phyloP scores from a whole-genome alignment of 2,888 invertebrate genomes.

The Apodemia hepburni region DNA sequence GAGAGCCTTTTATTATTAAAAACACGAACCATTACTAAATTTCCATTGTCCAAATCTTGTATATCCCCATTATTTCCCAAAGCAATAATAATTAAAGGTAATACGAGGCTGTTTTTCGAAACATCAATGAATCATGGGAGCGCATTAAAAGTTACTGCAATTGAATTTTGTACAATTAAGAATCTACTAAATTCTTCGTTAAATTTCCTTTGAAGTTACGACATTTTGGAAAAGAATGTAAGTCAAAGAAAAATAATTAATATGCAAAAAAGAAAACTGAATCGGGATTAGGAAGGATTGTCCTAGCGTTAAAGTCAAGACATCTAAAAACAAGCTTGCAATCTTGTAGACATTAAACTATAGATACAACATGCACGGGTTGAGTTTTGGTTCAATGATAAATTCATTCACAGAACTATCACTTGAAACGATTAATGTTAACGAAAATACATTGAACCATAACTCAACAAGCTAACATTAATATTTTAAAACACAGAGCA shows the following conservation, averaged over 20 bases:
- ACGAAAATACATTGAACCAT: slow-evolving; percentile 69
- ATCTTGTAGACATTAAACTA: slow-evolving; percentile 61
- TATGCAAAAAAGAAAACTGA: slow-evolving; percentile 24
- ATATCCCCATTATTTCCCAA: slow-evolving; percentile 64
- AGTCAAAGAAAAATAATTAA: slow-evolving; percentile 34
- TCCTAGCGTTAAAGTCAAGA: slow-evolving; percentile 66
- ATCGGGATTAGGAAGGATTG: slow-evolving; percentile 57
- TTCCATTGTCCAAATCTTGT: slow-evolving; percentile 68
- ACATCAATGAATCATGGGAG: slow-evolving; percentile 56
- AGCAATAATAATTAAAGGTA: slow-evolving; percentile 66
- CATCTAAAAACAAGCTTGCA: slow-evolving; percentile 78
- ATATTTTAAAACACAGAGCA: slow-evolving; percentile 75
- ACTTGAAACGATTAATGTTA: slow-evolving; percentile 28
- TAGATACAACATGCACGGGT: slow-evolving; percentile 74
- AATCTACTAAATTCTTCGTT: slow-evolving; percentile 18
- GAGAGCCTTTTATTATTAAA: slow-evolving; percentile 51
- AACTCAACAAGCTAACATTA: slow-evolving; percentile 78
- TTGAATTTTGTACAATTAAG: slow-evolving; percentile 6
- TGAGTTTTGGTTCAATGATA: slow-evolving; percentile 77
- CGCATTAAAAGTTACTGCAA: slow-evolving; percentile 5
- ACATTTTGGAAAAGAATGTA: slow-evolving; percentile 27
- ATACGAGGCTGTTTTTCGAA: slow-evolving; percentile 72
- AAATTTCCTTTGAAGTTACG: slow-evolving; percentile 22
- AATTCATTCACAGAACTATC: slow-evolving; percentile 32
- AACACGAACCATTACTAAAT: slow-evolving; percentile 66